These are phyloP conservation scores for Cyphotilapia sp. DNA, from an alignment of 2,113 vertebrate genomes.

Conservation along the genomic window DNA sequence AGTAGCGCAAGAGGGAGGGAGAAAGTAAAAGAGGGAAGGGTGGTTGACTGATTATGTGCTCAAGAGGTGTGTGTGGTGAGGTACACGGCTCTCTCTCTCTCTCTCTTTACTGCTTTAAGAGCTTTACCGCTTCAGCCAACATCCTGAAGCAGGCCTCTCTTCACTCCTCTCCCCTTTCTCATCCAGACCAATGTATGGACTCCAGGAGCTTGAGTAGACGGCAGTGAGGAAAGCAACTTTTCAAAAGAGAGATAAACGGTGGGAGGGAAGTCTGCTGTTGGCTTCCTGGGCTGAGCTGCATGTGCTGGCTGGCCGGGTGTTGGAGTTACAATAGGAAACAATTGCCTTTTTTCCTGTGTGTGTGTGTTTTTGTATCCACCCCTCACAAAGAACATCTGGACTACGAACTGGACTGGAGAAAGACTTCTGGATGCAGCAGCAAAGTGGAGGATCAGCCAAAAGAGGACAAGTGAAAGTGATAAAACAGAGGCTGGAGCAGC, in stretches of 20 bases:
- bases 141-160: constrained; percentile 47
- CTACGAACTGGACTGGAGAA: constrained; percentile 1
- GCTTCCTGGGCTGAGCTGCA: constrained; percentile 54
- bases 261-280: constrained; percentile 26
- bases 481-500: constrained; percentile 5
- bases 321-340: constrained; percentile 47
- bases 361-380: neutral
- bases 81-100: neutral
- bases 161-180: constrained; percentile 16
- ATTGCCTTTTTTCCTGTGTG: constrained; percentile 33
- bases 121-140: constrained; percentile 49
- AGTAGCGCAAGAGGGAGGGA: constrained; percentile 20
- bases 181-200: constrained; percentile 28
- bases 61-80: constrained; percentile 28
- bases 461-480: constrained; percentile 10
- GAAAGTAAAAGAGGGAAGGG: constrained; percentile 32
- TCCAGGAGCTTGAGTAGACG: constrained; percentile 17
- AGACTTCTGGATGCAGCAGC: constrained; percentile 24
- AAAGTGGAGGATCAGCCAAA: constrained; percentile 15
- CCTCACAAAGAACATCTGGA: constrained; percentile 12
- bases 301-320: constrained; percentile 32
- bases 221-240: constrained; percentile 35
- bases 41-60: constrained; percentile 59
- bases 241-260: constrained; percentile 45
- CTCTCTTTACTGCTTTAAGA: constrained; percentile 40